These are phyloP conservation scores for Oscheius sp. DNA, from an alignment of 2,888 invertebrate species.

Conservation along the genomic window DNA sequence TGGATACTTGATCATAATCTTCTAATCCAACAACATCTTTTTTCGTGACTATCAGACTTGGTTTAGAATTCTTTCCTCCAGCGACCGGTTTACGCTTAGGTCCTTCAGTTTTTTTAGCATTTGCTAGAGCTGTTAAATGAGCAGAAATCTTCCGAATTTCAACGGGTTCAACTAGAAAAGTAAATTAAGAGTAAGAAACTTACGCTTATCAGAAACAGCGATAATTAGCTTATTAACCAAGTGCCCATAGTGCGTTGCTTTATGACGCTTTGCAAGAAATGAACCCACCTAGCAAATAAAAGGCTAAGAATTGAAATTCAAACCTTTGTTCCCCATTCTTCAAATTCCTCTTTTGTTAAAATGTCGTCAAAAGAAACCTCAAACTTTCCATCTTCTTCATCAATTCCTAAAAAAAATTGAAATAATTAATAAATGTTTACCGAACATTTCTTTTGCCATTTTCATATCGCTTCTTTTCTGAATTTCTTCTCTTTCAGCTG, in stretches of 20 bases:
- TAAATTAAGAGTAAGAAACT: slow-evolving; percentile 24
- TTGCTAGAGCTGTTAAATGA: slow-evolving; percentile 49
- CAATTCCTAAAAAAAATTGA: not conserved
- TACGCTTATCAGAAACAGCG: slow-evolving; percentile 47
- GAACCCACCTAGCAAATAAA: slow-evolving; percentile 35
- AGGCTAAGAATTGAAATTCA: no score
- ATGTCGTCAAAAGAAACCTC: slow-evolving; percentile 37
- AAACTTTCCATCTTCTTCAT: slow-evolving; percentile 5
- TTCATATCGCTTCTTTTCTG: slow-evolving; percentile 45
- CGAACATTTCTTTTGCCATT: slow-evolving; percentile 53
- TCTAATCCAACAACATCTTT: slow-evolving; percentile 46
- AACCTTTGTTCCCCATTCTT: slow-evolving; percentile 53
- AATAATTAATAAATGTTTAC: slow-evolving; percentile 11
- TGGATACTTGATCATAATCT: slow-evolving; percentile 31
- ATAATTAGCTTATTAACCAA: slow-evolving; percentile 47
- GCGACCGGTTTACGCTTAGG: slow-evolving; percentile 27
- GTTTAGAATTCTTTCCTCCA: slow-evolving; percentile 41
- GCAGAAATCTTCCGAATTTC: slow-evolving; percentile 60
- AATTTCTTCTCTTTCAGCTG: slow-evolving; percentile 50
- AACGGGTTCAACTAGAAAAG: slow-evolving; percentile 46
- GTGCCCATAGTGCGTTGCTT: slow-evolving; percentile 53
- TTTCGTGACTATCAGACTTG: slow-evolving; percentile 36
- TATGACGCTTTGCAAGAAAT: slow-evolving; percentile 45
- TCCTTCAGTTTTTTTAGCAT: slow-evolving; percentile 55
- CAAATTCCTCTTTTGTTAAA: slow-evolving; percentile 52